Conservation (phyloP, 2,888 invertebrate genomes). For the Leucophenga montana region DNA sequence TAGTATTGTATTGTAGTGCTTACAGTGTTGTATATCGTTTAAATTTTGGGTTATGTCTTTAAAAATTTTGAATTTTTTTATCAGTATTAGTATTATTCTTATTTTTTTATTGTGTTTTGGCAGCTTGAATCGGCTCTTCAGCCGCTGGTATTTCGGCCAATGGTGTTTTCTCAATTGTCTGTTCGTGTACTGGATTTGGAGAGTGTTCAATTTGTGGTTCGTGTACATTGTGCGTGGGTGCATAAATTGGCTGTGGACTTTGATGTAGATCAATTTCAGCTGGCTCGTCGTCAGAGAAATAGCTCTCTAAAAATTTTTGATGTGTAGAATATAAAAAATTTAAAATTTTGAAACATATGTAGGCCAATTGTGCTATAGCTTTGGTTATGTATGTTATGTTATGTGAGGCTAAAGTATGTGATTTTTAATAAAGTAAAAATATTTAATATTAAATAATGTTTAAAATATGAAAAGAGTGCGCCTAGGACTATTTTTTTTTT, state of each 20-base stretch:
- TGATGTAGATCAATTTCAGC: slow-evolving; percentile 18
- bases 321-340: not conserved
- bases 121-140: slow-evolving; percentile 43
- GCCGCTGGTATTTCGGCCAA: slow-evolving; percentile 50
- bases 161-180: slow-evolving; percentile 61
- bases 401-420: not conserved
- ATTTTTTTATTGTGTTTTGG: slow-evolving; percentile 39
- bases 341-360: slow-evolving; percentile 24
- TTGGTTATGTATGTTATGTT: not conserved
- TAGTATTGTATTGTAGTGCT: slow-evolving; percentile 45
- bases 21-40: slow-evolving; percentile 55
- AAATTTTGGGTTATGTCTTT: slow-evolving; percentile 14
- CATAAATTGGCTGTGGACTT: slow-evolving; percentile 29
- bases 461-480: slow-evolving; percentile 46
- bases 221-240: not conserved
- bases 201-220: slow-evolving; percentile 49
- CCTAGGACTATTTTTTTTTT: slow-evolving; percentile 38
- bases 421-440: not conserved
- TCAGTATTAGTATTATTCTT: slow-evolving; percentile 38
- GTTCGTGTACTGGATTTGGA: slow-evolving; percentile 46
- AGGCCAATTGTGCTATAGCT: not conserved
- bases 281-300: slow-evolving; percentile 57
- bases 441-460: not conserved
- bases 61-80: slow-evolving; percentile 44
- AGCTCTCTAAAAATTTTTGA: slow-evolving; percentile 56